Evolutionary conservation across 1,140 invertebrate species (phyloP).

Genomic region (Bombus balteatus): DNA sequence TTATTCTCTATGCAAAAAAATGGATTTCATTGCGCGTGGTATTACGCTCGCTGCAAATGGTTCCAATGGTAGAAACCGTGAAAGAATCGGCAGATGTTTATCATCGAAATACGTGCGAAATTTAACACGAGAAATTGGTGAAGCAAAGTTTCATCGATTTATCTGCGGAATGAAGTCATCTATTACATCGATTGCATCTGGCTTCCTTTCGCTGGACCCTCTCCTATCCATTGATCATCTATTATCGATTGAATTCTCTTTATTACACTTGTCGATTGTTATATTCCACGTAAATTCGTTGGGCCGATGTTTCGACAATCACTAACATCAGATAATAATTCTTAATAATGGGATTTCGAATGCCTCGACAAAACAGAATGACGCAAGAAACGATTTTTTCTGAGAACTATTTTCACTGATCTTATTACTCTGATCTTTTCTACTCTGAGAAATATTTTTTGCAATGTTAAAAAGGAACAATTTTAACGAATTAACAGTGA

Average conservation of each 20-base stretch:
- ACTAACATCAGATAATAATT: background rate
- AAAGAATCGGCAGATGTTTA: background rate
- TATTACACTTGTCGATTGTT: background rate
- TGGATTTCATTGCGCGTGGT: conserved; percentile 9
- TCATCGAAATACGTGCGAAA: conserved; percentile 5
- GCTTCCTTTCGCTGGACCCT: background rate
- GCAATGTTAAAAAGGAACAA: background rate
- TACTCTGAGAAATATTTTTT: background rate
- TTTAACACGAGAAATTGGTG: background rate
- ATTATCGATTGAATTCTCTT: conserved; percentile 9
- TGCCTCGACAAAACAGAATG: background rate
- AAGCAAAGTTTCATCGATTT: conserved; percentile 13
- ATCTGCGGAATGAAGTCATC: background rate
- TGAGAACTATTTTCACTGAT: too few species aligned
- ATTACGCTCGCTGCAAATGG: background rate
- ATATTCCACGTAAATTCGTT: background rate
- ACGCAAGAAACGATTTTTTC: background rate
- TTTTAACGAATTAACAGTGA: too few species aligned
- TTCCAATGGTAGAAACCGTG: background rate
- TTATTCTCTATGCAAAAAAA: background rate
- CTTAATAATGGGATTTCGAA: background rate
- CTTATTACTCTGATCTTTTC: too few species aligned
- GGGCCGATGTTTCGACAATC: background rate
- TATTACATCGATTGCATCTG: background rate
- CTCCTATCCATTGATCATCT: background rate